Evolutionary conservation across 2,113 vertebrate genomes (phyloP).

Genomic region (Platichthys stellatus): DNA sequence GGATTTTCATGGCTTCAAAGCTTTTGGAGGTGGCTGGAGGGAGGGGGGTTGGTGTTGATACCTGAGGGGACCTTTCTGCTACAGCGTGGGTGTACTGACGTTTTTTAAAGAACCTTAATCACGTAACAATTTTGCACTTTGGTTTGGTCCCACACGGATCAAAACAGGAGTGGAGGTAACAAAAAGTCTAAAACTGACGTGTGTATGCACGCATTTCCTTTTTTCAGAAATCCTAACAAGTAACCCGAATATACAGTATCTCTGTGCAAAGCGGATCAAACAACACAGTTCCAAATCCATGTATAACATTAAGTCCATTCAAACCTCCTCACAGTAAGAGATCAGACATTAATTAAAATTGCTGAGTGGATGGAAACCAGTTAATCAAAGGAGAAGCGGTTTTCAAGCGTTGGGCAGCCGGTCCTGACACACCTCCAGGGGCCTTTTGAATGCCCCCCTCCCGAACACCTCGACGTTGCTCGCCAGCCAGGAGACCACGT

Average conservation of each 20-base stretch:
- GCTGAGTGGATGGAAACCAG: slow-evolving; percentile 17
- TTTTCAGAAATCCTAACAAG: not conserved
- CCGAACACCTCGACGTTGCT: slow-evolving; percentile 94
- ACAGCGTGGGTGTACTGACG: not conserved
- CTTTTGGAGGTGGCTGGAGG: not conserved
- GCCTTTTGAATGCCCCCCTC: slow-evolving; percentile 89
- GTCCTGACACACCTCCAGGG: slow-evolving; percentile 92
- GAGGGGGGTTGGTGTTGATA: not conserved
- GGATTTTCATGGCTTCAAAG: slow-evolving; percentile 42
- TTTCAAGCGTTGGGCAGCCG: slow-evolving; percentile 87
- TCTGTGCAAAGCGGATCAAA: slow-evolving; percentile 15
- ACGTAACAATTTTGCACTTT: slow-evolving; percentile 15
- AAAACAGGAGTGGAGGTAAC: not conserved
- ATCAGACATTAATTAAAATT: not conserved
- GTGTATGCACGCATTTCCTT: not conserved
- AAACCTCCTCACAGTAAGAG: slow-evolving; percentile 5
- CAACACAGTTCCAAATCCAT: not conserved
- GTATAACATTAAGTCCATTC: not conserved
- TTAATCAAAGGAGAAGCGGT: not conserved
- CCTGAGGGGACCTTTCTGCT: slow-evolving; percentile 15
- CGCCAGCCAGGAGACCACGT: slow-evolving; percentile 94
- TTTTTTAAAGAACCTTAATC: slow-evolving; percentile 4
- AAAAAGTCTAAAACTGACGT: not conserved
- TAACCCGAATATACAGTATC: not conserved
- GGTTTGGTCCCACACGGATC: slow-evolving; percentile 8